A percentile compares a stretch with the other conserved stretches of the same genome.
phyloP scores from a whole-genome alignment of 2,113 vertebrate species.

The Melanostigma gelatinosum region DNA sequence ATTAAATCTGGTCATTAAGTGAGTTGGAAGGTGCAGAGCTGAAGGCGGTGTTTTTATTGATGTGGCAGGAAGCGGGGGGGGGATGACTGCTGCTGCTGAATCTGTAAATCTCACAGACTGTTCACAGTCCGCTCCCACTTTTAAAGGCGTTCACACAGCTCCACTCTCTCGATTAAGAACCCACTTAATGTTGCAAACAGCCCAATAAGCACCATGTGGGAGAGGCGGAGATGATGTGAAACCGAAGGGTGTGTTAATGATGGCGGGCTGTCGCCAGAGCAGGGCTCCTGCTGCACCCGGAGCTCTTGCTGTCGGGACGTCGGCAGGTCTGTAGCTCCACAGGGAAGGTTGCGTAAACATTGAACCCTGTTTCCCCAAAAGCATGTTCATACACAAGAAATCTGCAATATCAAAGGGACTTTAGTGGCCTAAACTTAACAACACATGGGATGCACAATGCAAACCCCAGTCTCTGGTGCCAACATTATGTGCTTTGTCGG shows the following conservation, averaged over 20 bases:
- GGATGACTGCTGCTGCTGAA: conserved; percentile 67
- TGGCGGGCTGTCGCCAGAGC: conserved; percentile 56
- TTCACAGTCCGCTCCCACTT: conserved; percentile 71
- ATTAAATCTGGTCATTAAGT: conserved; percentile 76
- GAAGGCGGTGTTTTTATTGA: conserved; percentile 77
- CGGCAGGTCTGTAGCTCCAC: conserved; percentile 28
- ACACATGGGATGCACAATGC: conserved; percentile 3
- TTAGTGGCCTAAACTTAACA: background rate
- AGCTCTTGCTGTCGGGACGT: conserved; percentile 30
- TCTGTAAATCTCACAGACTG: conserved; percentile 77
- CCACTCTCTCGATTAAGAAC: conserved; percentile 74
- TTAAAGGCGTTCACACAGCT: conserved; percentile 68
- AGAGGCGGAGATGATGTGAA: conserved; percentile 61
- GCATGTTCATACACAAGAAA: background rate
- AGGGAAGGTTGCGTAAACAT: background rate
- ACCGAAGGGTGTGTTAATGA: conserved; percentile 71
- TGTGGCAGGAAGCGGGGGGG: conserved; percentile 77
- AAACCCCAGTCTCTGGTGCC: background rate
- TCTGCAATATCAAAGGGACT: background rate
- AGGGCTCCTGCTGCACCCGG: conserved; percentile 12
- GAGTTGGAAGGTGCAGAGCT: conserved; percentile 68
- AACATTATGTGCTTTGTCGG: background rate
- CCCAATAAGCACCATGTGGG: conserved; percentile 74
- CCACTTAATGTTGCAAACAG: conserved; percentile 80
- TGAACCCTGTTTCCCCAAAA: conserved; percentile 4